phyloP scores from a whole-genome alignment of 23 tunicate species.

The Oikopleura vanhoeffeni region DNA sequence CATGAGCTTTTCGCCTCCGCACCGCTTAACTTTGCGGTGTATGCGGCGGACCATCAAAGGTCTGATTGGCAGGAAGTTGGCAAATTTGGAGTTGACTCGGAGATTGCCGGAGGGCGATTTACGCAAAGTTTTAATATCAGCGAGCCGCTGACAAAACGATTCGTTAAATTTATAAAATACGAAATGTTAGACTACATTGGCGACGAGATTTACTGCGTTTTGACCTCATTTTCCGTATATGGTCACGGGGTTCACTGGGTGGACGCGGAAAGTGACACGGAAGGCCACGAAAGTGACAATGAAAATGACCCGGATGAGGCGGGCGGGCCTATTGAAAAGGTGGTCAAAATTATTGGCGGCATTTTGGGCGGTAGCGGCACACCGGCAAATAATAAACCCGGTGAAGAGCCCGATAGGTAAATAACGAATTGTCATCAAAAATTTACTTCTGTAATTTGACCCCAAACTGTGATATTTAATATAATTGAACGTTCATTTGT shows the following conservation, averaged over 20 bases:
- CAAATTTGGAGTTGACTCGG: neutral
- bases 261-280: neutral
- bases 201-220: neutral
- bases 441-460: no score
- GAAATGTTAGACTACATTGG: neutral
- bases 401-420: no score
- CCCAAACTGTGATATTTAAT: no score
- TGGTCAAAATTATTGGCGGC: neutral
- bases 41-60: neutral
- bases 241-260: neutral
- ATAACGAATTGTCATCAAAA: no score
- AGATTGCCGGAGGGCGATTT: neutral
- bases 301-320: neutral
- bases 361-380: neutral
- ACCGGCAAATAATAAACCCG: neutral
- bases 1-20: neutral
- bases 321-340: neutral
- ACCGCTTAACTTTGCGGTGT: neutral
- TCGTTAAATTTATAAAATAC: neutral
- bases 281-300: neutral
- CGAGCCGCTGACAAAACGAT: neutral
- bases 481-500: no score
- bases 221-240: neutral
- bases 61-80: neutral
- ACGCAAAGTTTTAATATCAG: neutral